Base-by-base conservation (phyloP, 2,888 invertebrate species). In the Odontocolon sp. region DNA sequence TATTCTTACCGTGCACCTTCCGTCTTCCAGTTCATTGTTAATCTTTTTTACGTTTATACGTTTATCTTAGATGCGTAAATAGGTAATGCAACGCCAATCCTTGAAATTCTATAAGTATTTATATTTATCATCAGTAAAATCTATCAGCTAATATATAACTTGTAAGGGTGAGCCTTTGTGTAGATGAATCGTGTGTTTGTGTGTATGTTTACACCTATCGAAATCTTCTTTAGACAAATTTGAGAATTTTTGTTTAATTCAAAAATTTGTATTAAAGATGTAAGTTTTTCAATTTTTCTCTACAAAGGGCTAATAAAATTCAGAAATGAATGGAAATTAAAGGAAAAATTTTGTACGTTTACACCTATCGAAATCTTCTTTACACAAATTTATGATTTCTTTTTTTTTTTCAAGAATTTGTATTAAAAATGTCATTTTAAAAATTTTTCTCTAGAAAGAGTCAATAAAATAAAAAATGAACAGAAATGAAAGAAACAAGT, bases 101-200 rank as follows among this genome's bases (percentile, higher is more conserved):
- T 56, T 70, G 76, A 77, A 76, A 80, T 83, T 82, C 70, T 71
- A 81, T 81, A 21, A 81, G 80, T n/a, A n/a, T 79, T 81, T 81
- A 75, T 82, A 82, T 81, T 81, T 78, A 80, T 81, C 11, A 45
- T 47, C 80, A 82, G 83, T 81, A 78, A 78, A 82, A 81, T 82
- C 81, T 79, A 77, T 81, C 81, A 81, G 80, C 76, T 77, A 42
- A 78, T 76, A 72, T n/a, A n/a, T n/a, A n/a, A n/a, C n/a, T n/a
- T n/a, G n/a, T n/a, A n/a, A n/a, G n/a, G n/a, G 54, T 54, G 23
- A 6, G 2, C 21, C 26, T n/a, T 8, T 31, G 11, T 45, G 21
- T 18, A 31, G 26, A 11, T n/a, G 26, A 64, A 16, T 63, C 69
- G 47, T 33, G 63, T 0, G 47, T 4, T 4, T 23, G 23, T 40